phyloP scores from a whole-genome alignment of 92 coral and sea anemone species.

The Ricordea florida region DNA sequence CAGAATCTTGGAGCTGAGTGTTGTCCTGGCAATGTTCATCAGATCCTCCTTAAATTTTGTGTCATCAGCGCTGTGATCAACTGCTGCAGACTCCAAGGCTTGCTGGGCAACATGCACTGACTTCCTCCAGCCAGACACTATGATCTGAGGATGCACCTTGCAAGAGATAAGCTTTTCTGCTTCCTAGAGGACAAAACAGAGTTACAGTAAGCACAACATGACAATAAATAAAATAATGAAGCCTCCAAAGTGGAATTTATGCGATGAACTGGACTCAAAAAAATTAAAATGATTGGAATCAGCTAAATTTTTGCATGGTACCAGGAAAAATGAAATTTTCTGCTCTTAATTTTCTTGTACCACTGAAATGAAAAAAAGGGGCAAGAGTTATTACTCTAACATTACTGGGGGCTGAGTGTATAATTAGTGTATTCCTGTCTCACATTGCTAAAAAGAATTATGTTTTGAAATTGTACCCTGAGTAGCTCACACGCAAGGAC shows the following conservation, averaged over 20 bases:
- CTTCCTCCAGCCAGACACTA: slow-evolving; percentile 97
- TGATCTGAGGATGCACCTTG: slow-evolving; percentile 96
- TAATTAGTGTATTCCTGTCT: no score
- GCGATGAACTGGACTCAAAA: no score
- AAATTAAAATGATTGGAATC: not conserved
- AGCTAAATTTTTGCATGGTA: no score
- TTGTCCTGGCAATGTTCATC: slow-evolving; percentile 97
- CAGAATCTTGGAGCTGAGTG: slow-evolving; percentile 96
- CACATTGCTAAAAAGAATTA: not conserved
- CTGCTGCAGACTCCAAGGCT: slow-evolving; percentile 90
- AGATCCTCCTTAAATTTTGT: slow-evolving; percentile 90
- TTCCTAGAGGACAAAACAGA: slow-evolving; percentile 57
- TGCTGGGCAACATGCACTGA: slow-evolving; percentile 83
- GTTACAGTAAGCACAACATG: not conserved
- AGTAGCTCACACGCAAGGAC: slow-evolving; percentile 95
- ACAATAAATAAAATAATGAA: no score
- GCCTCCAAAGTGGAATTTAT: no score
- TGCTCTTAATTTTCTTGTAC: no score
- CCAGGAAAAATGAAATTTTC: no score
- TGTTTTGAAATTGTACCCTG: slow-evolving; percentile 66
- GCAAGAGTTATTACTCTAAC: no score
- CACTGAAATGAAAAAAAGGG: no score
- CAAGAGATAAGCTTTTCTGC: slow-evolving; percentile 88
- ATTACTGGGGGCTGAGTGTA: no score
- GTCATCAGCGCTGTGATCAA: slow-evolving; percentile 79